Evolutionary conservation across 2,113 vertebrate species (phyloP).

Genomic region (Phylloscopus trochilus): DNA sequence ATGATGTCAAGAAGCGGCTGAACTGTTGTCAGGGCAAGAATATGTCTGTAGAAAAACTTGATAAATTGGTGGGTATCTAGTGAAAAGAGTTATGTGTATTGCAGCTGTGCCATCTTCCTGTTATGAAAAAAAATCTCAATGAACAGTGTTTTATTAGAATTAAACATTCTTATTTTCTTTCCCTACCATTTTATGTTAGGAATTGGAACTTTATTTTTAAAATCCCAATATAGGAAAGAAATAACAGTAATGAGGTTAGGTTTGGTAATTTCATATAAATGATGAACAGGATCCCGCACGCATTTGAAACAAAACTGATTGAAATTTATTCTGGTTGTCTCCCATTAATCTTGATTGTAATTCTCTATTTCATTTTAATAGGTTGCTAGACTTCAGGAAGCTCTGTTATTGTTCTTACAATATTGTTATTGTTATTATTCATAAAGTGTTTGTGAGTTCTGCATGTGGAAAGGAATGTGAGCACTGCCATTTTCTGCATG

Average conservation of each 20-base stretch:
- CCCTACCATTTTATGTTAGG: background rate
- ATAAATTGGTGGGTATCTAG: background rate
- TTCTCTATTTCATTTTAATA: slow-evolving; percentile 22
- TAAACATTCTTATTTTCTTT: background rate
- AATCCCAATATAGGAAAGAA: background rate
- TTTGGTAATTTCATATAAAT: slow-evolving; percentile 26
- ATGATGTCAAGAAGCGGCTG: background rate
- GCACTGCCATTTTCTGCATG: background rate
- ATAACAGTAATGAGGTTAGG: slow-evolving; percentile 8
- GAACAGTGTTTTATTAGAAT: background rate
- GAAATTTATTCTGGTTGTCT: slow-evolving; percentile 22
- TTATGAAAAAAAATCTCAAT: background rate
- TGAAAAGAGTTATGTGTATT: background rate
- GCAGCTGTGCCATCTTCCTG: background rate
- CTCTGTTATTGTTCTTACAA: slow-evolving; percentile 5
- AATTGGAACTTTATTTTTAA: background rate
- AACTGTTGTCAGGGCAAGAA: background rate
- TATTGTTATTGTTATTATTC: background rate
- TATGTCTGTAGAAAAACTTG: background rate
- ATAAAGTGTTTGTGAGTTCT: slow-evolving; percentile 31
- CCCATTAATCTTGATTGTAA: slow-evolving; percentile 52
- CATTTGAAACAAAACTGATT: slow-evolving; percentile 51
- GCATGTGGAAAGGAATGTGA: slow-evolving; percentile 25
- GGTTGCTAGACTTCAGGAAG: slow-evolving; percentile 27
- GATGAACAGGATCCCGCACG: background rate